A percentile compares a stretch with the other conserved stretches of the same genome.
Evolutionary conservation across 2,113 vertebrate genomes (phyloP).

Genomic region (Chaetorhynchus papuensis): DNA sequence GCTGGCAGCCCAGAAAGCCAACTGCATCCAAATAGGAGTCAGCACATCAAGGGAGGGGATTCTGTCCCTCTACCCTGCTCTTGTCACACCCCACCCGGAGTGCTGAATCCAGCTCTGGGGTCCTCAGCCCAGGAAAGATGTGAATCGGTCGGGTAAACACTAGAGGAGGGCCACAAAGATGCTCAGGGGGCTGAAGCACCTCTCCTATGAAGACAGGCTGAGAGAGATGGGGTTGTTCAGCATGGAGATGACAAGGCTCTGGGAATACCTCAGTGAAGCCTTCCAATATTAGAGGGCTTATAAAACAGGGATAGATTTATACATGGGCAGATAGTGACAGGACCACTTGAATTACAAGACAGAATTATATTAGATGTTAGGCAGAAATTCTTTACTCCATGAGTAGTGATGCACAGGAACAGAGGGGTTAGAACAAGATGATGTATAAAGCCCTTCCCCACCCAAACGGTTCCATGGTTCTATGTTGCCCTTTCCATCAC

Average conservation of each 20-base stretch:
- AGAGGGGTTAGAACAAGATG: background rate
- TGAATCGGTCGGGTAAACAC: background rate
- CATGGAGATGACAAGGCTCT: background rate
- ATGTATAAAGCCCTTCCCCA: background rate
- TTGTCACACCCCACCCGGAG: background rate
- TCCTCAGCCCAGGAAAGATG: background rate
- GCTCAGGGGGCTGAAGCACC: background rate
- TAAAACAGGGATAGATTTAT: background rate
- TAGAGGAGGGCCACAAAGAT: background rate
- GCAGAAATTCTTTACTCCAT: background rate
- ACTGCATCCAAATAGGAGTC: background rate
- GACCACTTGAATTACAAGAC: background rate
- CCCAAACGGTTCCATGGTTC: accelerated
- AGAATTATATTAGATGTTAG: too few relatives aligned
- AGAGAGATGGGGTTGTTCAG: background rate
- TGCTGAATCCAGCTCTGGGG: background rate
- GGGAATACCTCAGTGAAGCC: background rate
- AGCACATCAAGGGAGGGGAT: background rate
- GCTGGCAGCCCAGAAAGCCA: background rate
- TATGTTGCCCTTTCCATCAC: background rate
- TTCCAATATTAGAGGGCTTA: background rate
- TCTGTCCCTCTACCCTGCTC: background rate
- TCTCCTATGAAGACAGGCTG: background rate
- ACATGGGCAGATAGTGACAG: background rate
- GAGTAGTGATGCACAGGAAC: background rate